phyloP scores from a whole-genome alignment of 2,113 vertebrate genomes.

The Noctilio leporinus region DNA sequence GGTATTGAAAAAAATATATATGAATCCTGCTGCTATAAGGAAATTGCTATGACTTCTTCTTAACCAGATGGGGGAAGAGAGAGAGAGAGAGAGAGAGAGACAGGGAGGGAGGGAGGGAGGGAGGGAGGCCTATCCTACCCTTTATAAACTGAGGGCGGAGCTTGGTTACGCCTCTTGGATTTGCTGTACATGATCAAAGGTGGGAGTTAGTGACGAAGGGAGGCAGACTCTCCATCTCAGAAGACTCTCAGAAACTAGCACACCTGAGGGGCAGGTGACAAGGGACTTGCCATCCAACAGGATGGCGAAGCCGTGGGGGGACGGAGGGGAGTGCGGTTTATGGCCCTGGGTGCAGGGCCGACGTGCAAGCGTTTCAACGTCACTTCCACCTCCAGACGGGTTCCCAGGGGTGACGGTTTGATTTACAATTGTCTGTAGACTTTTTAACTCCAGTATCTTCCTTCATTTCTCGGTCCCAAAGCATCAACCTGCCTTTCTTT shows the following conservation, averaged over 20 bases:
- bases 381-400: background rate
- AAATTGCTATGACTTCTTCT: background rate
- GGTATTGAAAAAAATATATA: background rate
- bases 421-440: background rate
- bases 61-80: background rate
- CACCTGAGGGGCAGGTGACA: background rate
- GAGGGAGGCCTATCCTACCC: too few relatives aligned
- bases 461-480: background rate
- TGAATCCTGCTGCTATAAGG: background rate
- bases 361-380: too few relatives aligned
- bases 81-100: background rate
- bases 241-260: background rate
- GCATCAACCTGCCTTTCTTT: background rate
- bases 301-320: fast-evolving
- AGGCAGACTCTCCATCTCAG: background rate
- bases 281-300: fast-evolving
- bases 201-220: background rate
- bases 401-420: background rate
- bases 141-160: background rate
- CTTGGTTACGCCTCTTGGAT: background rate
- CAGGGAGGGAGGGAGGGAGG: background rate
- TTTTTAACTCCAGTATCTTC: background rate
- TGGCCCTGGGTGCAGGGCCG: too few relatives aligned
- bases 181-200: fast-evolving
- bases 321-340: background rate